Evolutionary conservation across 2,888 invertebrate genomes (phyloP), one percentile per base, ranked within the genome.

Genomic region (Agrilus biguttatus): DNA sequence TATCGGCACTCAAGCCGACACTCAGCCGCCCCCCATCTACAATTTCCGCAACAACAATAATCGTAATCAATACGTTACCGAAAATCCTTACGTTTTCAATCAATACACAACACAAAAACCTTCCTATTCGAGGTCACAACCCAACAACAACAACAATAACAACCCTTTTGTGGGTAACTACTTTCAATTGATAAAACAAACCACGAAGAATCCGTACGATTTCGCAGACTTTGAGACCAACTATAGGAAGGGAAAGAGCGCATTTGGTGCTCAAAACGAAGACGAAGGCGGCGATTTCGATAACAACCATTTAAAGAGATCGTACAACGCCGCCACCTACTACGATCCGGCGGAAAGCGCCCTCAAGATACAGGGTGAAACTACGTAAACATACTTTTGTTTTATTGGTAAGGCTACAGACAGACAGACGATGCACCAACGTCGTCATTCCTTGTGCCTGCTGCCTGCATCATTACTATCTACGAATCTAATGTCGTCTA

Each of bases 201-300:
- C 78, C 1, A 77, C 78, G 7, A 74, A 73, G 61, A 74, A 65
- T 54, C 69, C 69, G 3, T 69, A 70, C 53, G 61, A 70, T 55
- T 69, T 70, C 55, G 64, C 63, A 45, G 62, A 67, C 53, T 67
- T 68, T 53, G 63, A 58, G 47, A 61, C 56, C 47, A 55, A 49
- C 40, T 54, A 53, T 42, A 49, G 48, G 42, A 47, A 56, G 36
- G 55, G 57, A 10, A 56, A 49, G 36, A 55, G 52, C 47, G 59
- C 58, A 8, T 37, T 19, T 23, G 28, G 28, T 10, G 44, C 42
- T 40, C 52, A 58, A 44, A 52, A 59, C 45, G 53, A 57, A 44
- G 57, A 58, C 45, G 56, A 60, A 45, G 14, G 13, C 10, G 44
- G 45, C 33, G 47, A 47, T 38, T 49, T 61, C 36, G 62, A 63